Percentiles rank a stretch among this genome's conserved stretches.
Evolutionary conservation across 2,113 vertebrate species (phyloP).

Genomic region (Melospiza melodia): DNA sequence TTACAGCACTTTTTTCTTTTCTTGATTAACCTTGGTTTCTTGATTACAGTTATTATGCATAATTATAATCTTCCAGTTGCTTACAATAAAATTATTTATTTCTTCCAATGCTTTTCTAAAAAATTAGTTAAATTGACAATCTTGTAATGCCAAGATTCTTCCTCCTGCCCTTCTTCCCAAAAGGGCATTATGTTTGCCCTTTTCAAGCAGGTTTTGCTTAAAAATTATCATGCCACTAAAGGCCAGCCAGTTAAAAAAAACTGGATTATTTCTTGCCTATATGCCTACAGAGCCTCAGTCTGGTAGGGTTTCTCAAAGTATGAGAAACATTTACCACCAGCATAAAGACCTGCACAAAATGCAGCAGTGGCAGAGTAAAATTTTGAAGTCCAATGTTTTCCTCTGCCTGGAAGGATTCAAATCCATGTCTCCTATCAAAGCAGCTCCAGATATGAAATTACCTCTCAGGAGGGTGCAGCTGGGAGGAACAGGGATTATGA

Average conservation of each 20-base stretch:
- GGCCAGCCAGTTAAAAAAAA: neutral
- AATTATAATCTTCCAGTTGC: neutral
- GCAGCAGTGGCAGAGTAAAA: neutral
- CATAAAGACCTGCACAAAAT: neutral
- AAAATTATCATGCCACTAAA: neutral
- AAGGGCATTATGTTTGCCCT: neutral
- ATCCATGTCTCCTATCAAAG: neutral
- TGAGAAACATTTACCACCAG: neutral
- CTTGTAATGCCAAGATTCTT: neutral
- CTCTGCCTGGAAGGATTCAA: neutral
- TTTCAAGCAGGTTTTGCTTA: neutral
- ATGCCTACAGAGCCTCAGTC: neutral
- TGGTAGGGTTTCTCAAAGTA: neutral
- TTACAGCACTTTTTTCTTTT: neutral
- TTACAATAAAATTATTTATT: neutral
- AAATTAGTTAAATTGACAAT: neutral
- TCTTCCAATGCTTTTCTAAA: neutral
- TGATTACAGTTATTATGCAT: neutral
- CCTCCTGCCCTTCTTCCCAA: neutral
- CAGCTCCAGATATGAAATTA: neutral
- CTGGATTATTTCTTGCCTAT: neutral
- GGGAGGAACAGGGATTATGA: neutral
- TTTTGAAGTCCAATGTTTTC: neutral
- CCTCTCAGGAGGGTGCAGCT: rapidly evolving
- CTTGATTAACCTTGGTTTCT: neutral